These are phyloP conservation scores for Aradophagus sp. DNA, from an alignment of 1,140 invertebrate genomes.

Conservation along the genomic window DNA sequence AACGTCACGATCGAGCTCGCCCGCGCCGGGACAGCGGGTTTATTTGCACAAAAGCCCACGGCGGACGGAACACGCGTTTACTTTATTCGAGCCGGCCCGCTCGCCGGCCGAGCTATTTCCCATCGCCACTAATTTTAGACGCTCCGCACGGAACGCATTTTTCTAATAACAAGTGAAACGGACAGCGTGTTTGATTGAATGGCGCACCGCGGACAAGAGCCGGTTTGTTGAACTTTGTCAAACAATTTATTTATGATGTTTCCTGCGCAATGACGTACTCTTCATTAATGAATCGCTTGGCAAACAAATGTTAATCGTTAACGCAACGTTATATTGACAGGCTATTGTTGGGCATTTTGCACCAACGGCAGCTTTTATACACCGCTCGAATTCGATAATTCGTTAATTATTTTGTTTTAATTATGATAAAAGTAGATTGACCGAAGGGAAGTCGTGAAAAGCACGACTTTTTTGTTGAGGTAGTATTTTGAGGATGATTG, in stretches of 20 bases:
- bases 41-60: constrained; percentile 24
- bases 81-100: constrained; percentile 6
- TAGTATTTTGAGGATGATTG: too few relatives aligned
- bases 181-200: constrained; percentile 15
- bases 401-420: too few relatives aligned
- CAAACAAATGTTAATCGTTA: too few relatives aligned
- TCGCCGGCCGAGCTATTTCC: constrained; percentile 1
- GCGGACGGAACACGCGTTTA: constrained; percentile 6
- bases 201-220: constrained; percentile 2
- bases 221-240: constrained; percentile 25
- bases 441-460: too few relatives aligned
- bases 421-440: too few relatives aligned
- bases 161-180: constrained; percentile 26
- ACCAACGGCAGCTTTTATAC: too few relatives aligned
- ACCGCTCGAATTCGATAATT: too few relatives aligned
- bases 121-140: constrained; percentile 27
- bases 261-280: constrained; percentile 3
- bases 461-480: too few relatives aligned
- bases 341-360: too few relatives aligned
- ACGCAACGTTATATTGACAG: too few relatives aligned
- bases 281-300: constrained; percentile 24
- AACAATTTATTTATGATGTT: constrained; percentile 18
- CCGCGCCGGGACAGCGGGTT: constrained; percentile 6
- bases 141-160: constrained; percentile 20
- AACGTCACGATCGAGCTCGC: constrained; percentile 27